A percentile compares a stretch with the other conserved stretches of the same genome.
phyloP scores from a whole-genome alignment of 2,797 vertebrate genomes.

The Siniperca scherzeri region DNA sequence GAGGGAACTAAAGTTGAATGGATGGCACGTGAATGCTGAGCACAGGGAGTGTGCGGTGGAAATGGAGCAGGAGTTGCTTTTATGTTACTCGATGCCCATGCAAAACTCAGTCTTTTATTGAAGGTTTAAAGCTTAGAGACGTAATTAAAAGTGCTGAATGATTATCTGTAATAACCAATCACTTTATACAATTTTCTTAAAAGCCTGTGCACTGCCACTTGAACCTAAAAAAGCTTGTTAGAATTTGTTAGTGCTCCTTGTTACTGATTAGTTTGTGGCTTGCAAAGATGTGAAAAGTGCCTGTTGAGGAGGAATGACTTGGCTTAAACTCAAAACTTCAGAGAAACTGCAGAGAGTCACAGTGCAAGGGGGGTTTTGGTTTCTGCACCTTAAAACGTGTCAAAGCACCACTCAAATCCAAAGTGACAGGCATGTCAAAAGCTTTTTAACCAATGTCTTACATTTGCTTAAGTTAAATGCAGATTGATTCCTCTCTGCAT shows the following conservation, averaged over 20 bases:
- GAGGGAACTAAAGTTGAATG: slow-evolving; percentile 41
- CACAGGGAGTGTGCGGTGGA: background rate
- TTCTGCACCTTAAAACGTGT: slow-evolving; percentile 17
- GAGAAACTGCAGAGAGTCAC: slow-evolving; percentile 32
- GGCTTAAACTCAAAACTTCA: slow-evolving; percentile 37
- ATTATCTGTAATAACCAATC: slow-evolving; percentile 47
- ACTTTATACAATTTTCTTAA: slow-evolving; percentile 36
- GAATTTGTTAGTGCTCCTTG: background rate
- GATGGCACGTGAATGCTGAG: slow-evolving; percentile 21
- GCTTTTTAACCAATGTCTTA: slow-evolving; percentile 32
- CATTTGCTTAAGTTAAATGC: slow-evolving; percentile 39
- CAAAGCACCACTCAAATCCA: slow-evolving; percentile 40
- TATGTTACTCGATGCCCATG: background rate
- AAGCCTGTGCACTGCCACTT: slow-evolving; percentile 24
- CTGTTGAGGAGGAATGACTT: slow-evolving; percentile 22
- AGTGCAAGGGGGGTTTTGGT: slow-evolving; percentile 12
- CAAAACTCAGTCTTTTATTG: slow-evolving; percentile 5
- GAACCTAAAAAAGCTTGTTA: slow-evolving; percentile 6
- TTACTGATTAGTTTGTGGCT: slow-evolving; percentile 7
- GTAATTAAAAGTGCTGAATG: slow-evolving; percentile 39
- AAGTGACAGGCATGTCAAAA: slow-evolving; percentile 43
- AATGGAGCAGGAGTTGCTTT: background rate
- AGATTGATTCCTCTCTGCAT: slow-evolving; percentile 44
- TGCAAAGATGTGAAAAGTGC: slow-evolving; percentile 23
- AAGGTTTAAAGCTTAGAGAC: slow-evolving; percentile 23